Percentiles rank a stretch among this genome's conserved stretches.
Evolutionary conservation across 2,797 vertebrate species (phyloP).

Genomic region (Oophaga sylvatica): DNA sequence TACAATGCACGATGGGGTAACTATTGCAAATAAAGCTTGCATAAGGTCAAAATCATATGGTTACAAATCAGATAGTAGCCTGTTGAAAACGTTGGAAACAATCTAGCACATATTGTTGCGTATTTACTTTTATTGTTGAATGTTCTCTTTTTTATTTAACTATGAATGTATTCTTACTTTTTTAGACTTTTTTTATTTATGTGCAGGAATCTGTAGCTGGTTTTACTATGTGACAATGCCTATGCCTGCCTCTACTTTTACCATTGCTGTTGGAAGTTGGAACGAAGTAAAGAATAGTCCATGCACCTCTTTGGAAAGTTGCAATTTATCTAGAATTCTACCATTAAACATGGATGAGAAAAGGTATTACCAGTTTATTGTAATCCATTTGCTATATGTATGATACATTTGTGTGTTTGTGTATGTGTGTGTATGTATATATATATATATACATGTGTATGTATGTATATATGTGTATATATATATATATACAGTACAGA

Average conservation of each 20-base stretch:
- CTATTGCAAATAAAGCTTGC: not conserved
- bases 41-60: not conserved
- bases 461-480: no score
- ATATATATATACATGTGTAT: no score
- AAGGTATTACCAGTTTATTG: conserved; percentile 64
- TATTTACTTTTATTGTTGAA: not conserved
- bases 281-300: conserved; percentile 74
- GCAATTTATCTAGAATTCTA: not conserved
- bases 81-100: not conserved
- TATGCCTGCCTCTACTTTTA: conserved; percentile 96
- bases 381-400: no score
- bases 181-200: conserved; percentile 30
- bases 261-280: conserved; percentile 92
- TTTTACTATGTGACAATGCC: conserved; percentile 95
- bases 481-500: no score
- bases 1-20: not conserved
- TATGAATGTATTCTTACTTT: not conserved
- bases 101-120: not conserved
- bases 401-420: no score
- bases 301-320: conserved; percentile 54
- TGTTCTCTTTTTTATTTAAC: not conserved
- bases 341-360: conserved; percentile 62
- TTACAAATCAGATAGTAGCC: not conserved
- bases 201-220: conserved; percentile 82
- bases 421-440: no score